Base-by-base conservation (phyloP, 2,888 invertebrate species). In the Clepsis dumicolana region DNA sequence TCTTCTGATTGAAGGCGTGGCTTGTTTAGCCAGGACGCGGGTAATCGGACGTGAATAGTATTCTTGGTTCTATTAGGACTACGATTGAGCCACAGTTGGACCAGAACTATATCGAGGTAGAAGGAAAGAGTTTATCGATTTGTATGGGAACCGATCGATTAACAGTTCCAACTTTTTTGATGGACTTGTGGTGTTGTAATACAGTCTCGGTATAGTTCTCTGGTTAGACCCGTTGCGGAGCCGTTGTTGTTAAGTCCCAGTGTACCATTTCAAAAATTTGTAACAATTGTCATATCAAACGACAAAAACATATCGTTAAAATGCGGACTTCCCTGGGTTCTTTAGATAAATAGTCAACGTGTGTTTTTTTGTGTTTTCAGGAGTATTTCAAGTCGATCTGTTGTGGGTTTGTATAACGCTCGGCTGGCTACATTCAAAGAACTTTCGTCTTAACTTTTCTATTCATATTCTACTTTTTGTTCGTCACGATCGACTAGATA, bases 361-460 rank as follows among this genome's bases (percentile, higher is more conserved):
- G 77, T 83, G 77, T 70, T 76, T 86, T 44, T 85, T 88, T 89
- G 86, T 88, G 84, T 77, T 88, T 89, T 86, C 88, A 88, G 88
- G 87, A 80, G 82, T 81, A 69, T 80, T 85, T 84, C 82, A 88
- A 87, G 87, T 88, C 78, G 74, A 79, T 87, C 81, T 88, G 76
- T 84, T 83, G 80, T 84, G 80, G 85, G 85, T 86, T 86, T 82
- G 80, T 87, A 85, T 86, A 77, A 71, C 79, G 76, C 79, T 85
- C 82, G 74, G 79, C 84, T 75, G 78, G 82, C 85, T 76, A 83
- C 80, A 82, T 83, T 75, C 82, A 82, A 82, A 84, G 84, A 78
- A 78, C 80, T 82, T 83, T 81, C 79, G 79, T 82, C 79, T 86
- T 77, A 75, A 75, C 78, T 79, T 77, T 71, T 71, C 70, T 68